Conservation (phyloP, 37 sponge, comb jelly and placozoan species). For the Ianthella basta region DNA sequence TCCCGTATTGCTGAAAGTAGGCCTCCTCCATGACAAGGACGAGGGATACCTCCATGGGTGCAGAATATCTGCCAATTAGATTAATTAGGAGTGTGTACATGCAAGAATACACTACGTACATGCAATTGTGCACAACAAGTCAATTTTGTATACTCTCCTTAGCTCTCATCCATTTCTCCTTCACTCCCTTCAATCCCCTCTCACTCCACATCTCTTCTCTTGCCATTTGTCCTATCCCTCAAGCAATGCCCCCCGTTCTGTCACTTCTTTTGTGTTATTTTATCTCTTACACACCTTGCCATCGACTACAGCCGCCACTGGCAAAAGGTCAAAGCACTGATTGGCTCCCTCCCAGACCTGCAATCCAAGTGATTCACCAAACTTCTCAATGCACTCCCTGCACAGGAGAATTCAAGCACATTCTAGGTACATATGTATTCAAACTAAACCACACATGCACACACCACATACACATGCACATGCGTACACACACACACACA, state of each 20-base stretch:
- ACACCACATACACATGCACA: no score
- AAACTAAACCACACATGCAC: no score
- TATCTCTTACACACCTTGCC: conserved; percentile 60
- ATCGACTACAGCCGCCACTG: conserved; percentile 92
- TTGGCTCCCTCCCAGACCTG: conserved; percentile 95
- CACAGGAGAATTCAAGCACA: not conserved
- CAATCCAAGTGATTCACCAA: conserved; percentile 75
- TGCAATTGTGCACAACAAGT: not conserved
- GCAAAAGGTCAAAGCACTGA: conserved; percentile 87
- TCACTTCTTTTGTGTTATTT: not conserved
- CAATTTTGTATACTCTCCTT: no score
- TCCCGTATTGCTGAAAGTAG: conserved; percentile 78
- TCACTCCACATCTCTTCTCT: no score
- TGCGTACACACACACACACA: no score
- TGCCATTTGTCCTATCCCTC: no score
- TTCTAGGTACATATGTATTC: no score
- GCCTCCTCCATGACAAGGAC: conserved; percentile 64
- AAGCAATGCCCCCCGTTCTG: no score
- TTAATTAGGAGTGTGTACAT: not conserved
- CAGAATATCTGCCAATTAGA: conserved; percentile 81
- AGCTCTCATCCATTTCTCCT: no score
- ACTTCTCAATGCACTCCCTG: conserved; percentile 93
- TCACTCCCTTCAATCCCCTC: not conserved
- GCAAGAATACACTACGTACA: not conserved
- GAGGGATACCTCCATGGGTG: conserved; percentile 92